Base-by-base conservation (phyloP, 2,113 vertebrate genomes). In the Neolamprologus modestus region DNA sequence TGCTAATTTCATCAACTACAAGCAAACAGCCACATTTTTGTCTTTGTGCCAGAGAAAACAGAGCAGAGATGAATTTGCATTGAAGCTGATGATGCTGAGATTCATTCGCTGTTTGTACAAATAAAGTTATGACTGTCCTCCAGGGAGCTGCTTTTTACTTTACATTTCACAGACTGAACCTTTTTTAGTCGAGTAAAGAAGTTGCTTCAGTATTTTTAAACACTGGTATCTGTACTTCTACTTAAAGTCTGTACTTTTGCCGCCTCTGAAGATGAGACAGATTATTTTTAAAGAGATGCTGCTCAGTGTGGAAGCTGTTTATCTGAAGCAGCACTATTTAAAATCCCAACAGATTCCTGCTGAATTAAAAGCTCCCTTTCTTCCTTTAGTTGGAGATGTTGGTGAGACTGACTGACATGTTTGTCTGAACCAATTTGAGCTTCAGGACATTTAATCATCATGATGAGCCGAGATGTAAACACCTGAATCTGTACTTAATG, bases 371-470 rank as follows among this genome's bases (percentile, higher is more conserved):
- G 13, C 37, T 73, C 21, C 0, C 1, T 45, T 45, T 73, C 0
- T 42, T 21, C 35, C 35, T 40, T 8, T 24, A 42, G 37, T 9
- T 21, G 37, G 37, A 42, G 35, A 71, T 21, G n/a, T 5, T 68
- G 63, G 19, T 68, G 66, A 16, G 37, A 42, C n/a, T 71, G 33
- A 37, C 0, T 7, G 63, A 24, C 0, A 4, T 16, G n/a, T 37
- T 66, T 3, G 4, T 71, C 1, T 24, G n/a, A 71, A 17, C 21
- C 13, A 1, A 0, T 45, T 73, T 73, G 0, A 42, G 4, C 13
- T 26, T 45, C 68, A 73, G 40, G 37, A 10, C 9, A 10, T 45
- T 26, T 10, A 10, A 73, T 45, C 37, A 73, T 73, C 21, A 0
- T 4, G 40, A 42, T 73, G 40, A 45, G 21, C 24, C 21, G 0